Evolutionary conservation across 2,888 invertebrate species (phyloP), one percentile per base, ranked within the genome.

Genomic region (Drosophila eohydei): DNA sequence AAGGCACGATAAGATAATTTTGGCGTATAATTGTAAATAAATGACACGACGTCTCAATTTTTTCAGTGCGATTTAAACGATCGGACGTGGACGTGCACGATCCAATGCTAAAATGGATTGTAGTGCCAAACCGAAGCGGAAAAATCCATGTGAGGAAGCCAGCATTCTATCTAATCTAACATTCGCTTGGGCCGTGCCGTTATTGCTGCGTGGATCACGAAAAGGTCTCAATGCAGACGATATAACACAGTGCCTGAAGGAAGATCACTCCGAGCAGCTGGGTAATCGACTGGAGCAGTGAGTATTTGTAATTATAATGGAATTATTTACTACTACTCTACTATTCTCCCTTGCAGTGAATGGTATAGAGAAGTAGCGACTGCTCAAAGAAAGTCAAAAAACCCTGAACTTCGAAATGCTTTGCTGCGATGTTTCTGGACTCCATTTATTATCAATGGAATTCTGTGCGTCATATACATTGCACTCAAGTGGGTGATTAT

Each of bases 381-480:
- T 74, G 94, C 94, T 2, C 93, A 93, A 88, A 93, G 93, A 64
- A 93, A 94, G 76, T 94, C 94, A 30, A 94, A 94, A 76, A 94
- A 94, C 76, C 95, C 96, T 1, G 94, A 94, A 21, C 93, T 96
- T 9, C 93, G 95, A 32, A 94, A 94, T 70, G 95, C 95, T 26
- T 94, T 96, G 90, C 93, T 95, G 67, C 94, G 94, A 76, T 94
- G 96, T 40, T 96, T 96, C 92, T 95, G 95, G 94, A 94, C 94
- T 81, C 95, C 95, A 86, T 95, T 95, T 87, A 93, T 95, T 61
- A 93, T 95, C 79, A 96, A 95, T 89, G 94, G 95, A 60, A 81
- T 95, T 72, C 94, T 95, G 91, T 94, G 94, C 74, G 90, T 95
- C 21, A 73, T 90, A 36, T 93, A 91, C 57, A 91, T 92, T 55